These are phyloP conservation scores for Thalassarche chlororhynchos DNA, from an alignment of 2,113 vertebrate genomes.

Conservation along the genomic window DNA sequence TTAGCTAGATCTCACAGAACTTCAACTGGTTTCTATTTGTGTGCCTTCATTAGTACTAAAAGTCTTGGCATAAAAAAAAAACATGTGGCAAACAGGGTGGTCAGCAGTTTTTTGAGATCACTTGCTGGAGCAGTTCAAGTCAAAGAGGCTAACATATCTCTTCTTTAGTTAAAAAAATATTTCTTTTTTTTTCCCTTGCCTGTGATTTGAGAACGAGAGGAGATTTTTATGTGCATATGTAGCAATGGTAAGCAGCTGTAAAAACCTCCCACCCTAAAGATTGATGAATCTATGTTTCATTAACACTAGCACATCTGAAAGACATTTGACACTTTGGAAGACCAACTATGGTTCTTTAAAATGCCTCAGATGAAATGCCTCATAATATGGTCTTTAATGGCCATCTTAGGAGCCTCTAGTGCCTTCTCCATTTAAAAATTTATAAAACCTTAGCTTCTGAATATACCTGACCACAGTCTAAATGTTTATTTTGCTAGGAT, in stretches of 20 bases:
- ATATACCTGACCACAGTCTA: background rate
- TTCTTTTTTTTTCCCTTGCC: background rate
- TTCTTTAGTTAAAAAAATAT: constrained; percentile 31
- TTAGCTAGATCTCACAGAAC: background rate
- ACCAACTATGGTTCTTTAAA: constrained; percentile 39
- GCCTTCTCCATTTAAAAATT: background rate
- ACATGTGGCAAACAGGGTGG: background rate
- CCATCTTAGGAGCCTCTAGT: background rate
- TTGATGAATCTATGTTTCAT: constrained; percentile 55
- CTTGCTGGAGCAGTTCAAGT: background rate
- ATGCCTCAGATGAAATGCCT: background rate
- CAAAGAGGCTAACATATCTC: background rate
- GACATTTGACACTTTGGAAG: constrained; percentile 58
- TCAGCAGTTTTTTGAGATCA: constrained; percentile 9
- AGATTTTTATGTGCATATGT: constrained; percentile 47
- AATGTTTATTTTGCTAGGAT: background rate
- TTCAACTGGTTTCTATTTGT: background rate
- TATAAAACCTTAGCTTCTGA: background rate
- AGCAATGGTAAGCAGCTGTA: constrained; percentile 50
- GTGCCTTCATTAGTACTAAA: background rate
- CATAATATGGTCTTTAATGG: background rate
- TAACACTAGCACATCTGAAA: constrained; percentile 66
- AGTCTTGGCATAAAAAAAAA: background rate
- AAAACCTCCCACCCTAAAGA: constrained; percentile 36
- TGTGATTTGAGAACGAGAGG: constrained; percentile 23